Conservation (phyloP, 2,797 vertebrate genomes). For the Serranus cabrilla region DNA sequence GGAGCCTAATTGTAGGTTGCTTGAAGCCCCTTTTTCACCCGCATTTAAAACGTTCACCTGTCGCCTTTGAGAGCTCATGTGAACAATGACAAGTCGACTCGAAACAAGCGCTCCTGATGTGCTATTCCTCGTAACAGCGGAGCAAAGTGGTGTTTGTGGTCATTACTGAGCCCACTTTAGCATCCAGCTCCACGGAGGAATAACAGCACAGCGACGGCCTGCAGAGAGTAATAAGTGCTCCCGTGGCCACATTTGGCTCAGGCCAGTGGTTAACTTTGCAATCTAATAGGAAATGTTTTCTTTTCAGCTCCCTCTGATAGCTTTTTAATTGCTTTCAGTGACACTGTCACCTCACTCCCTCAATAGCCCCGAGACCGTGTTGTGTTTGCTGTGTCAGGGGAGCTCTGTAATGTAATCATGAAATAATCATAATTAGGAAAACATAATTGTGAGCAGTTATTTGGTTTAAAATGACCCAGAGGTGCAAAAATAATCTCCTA, state of each 20-base stretch:
- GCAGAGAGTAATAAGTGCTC: conserved; percentile 66
- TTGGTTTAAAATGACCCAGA: conserved; percentile 70
- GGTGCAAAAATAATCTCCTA: conserved; percentile 64
- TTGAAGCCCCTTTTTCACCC: neutral
- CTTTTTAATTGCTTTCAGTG: conserved; percentile 82
- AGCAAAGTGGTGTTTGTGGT: conserved; percentile 56
- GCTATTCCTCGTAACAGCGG: conserved; percentile 25
- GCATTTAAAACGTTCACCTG: conserved; percentile 39
- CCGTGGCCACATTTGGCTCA: conserved; percentile 57
- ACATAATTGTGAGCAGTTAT: conserved; percentile 76
- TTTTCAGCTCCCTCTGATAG: conserved; percentile 66
- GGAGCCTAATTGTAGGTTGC: neutral
- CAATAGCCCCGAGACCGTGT: conserved; percentile 56
- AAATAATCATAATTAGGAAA: conserved; percentile 81
- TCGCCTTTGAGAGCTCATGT: conserved; percentile 26
- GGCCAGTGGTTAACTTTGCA: conserved; percentile 70
- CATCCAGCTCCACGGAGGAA: conserved; percentile 52
- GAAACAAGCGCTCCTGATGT: conserved; percentile 31
- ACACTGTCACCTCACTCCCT: conserved; percentile 71
- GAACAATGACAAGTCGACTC: conserved; percentile 45
- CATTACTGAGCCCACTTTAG: conserved; percentile 60
- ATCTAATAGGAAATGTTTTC: conserved; percentile 76
- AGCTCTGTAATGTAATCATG: conserved; percentile 71
- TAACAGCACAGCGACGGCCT: conserved; percentile 43
- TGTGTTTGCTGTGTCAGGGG: conserved; percentile 40